Conservation (phyloP, 2,113 vertebrate species). For the Actinemys pallida region DNA sequence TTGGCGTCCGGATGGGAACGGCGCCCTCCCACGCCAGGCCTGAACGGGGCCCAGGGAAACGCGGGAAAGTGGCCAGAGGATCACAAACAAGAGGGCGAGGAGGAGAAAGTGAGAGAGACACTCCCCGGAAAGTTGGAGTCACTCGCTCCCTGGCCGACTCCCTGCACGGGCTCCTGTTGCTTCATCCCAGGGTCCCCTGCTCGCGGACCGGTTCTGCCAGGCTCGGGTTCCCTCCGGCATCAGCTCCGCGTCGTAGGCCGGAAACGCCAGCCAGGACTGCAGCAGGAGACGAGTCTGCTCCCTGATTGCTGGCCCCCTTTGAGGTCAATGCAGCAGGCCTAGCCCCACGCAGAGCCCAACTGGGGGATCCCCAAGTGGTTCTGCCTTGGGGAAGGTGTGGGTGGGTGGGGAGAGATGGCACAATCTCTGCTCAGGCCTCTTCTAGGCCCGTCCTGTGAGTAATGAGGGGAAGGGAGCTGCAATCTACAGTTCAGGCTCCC, state of each 20-base stretch:
- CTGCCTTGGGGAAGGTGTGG: neutral
- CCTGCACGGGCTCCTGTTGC: neutral
- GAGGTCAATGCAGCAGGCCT: neutral
- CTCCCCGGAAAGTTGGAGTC: neutral
- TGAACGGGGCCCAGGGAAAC: neutral
- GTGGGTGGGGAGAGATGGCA: neutral
- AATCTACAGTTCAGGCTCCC: no score
- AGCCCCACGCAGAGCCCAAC: neutral
- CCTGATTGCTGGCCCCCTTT: neutral
- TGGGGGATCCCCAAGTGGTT: neutral
- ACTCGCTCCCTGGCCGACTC: neutral
- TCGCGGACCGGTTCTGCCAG: constrained; percentile 4
- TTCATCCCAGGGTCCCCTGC: neutral
- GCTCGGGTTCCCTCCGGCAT: neutral
- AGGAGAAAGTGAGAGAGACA: neutral
- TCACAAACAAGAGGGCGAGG: neutral
- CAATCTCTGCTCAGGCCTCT: neutral
- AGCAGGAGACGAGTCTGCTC: neutral
- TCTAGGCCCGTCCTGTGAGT: neutral
- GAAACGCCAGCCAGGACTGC: neutral
- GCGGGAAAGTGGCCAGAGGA: constrained; percentile 2
- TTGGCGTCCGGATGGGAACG: neutral
- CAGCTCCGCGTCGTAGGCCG: neutral
- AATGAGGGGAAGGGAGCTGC: neutral
- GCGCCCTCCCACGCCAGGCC: neutral